Conservation (phyloP, 2,797 vertebrate species). For the Danio jaintianensis region DNA sequence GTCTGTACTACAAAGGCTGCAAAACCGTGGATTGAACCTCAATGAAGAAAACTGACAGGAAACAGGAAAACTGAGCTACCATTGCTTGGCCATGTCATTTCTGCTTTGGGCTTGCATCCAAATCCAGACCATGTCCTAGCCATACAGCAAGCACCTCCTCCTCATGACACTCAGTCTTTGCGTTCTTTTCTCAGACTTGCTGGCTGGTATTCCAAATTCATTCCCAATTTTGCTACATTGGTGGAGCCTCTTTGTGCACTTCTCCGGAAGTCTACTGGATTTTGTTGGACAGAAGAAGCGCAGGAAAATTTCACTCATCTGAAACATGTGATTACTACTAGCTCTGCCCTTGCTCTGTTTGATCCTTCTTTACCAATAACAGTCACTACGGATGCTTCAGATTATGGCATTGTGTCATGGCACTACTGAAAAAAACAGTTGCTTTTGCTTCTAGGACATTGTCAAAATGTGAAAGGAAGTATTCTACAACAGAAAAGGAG, state of each 20-base stretch:
- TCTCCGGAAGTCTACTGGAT: neutral
- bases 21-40: too few species aligned
- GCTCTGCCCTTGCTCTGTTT: slow-evolving; percentile 23
- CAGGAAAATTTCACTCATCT: slow-evolving; percentile 18
- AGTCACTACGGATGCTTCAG: slow-evolving; percentile 33
- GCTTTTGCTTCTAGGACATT: slow-evolving; percentile 26
- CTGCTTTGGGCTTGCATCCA: slow-evolving; percentile 10
- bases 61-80: slow-evolving; percentile 21
- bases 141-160: neutral
- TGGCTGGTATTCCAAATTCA: slow-evolving; percentile 24
- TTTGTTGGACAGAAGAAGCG: slow-evolving; percentile 11
- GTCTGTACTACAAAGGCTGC: too few species aligned
- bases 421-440: slow-evolving; percentile 37
- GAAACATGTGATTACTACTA: slow-evolving; percentile 3
- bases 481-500: slow-evolving; percentile 32
- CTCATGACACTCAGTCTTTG: neutral
- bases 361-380: slow-evolving; percentile 15
- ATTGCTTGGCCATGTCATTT: slow-evolving; percentile 31
- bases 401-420: slow-evolving; percentile 30
- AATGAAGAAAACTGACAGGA: too few species aligned
- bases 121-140: slow-evolving; percentile 12
- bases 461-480: slow-evolving; percentile 18
- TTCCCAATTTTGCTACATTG: slow-evolving; percentile 23
- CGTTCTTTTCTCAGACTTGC: slow-evolving; percentile 4
- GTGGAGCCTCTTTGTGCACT: slow-evolving; percentile 13